Base-by-base conservation (phyloP, 1,140 invertebrate genomes). In the Lepidurus arcticus region DNA sequence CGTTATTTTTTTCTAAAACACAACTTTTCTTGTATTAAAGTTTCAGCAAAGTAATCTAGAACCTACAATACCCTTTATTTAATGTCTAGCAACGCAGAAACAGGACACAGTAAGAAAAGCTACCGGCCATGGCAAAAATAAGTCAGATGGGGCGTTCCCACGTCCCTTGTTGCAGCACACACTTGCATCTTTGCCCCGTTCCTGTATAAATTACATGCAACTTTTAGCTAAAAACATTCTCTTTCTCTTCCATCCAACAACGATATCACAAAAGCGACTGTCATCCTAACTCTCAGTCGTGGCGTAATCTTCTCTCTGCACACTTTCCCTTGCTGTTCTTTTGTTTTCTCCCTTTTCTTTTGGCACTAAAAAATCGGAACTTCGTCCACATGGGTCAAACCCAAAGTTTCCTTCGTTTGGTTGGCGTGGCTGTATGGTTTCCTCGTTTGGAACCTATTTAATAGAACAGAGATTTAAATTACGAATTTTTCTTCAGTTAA, bases 181-280 rank as follows among this genome's bases (percentile, higher is more conserved):
- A 21, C 53, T 65, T 65, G n/a, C 53, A 9, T 65, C 53, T 65
- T 7, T 65, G 5, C 53, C 16, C 53, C 34, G 34, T 13, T 65
- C 53, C 53, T 65, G 53, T 65, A 65, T 65, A 65, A 65, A 65
- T 65, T 65, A 65, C 53, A 65, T 5, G 21, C 9, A 65, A 65
- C n/a, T 65, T 65, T 65, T 13, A 65, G 8, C 13, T 21, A n/a
- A 65, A 21, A 65, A 16, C 53, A 65, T 65, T 65, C 4, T 34
- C 4, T 34, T 1, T 16, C 16, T 13, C 53, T 21, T 65, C 7
- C 21, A 65, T 65, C 53, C 53, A 65, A 65, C 53, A 65, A 13
- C 53, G 21, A 65, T 65, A 65, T 65, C 53, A 65, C 53, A 65
- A 65, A 65, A 65, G 53, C 53, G 53, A 65, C 53, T 65, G 8